A percentile compares a stretch with the other conserved stretches of the same genome.
These are phyloP conservation scores for Amiota minor DNA, from an alignment of 2,888 invertebrate species.

Conservation along the genomic window DNA sequence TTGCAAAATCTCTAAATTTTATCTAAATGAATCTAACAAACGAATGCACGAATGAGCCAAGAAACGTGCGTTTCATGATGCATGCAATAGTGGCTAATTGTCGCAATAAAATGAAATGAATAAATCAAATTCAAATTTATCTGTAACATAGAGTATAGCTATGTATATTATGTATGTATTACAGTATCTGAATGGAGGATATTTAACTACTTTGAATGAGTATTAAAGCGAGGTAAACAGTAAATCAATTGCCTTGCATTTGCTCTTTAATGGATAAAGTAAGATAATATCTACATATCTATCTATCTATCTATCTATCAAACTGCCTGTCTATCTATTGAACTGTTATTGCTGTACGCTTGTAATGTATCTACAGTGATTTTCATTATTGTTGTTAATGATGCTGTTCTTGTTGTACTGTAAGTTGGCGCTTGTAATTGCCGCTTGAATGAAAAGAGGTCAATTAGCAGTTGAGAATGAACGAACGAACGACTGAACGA, in stretches of 20 bases:
- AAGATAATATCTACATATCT: constrained; percentile 4
- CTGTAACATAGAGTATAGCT: no score
- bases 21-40: no score
- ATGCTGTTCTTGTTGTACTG: constrained; percentile 24
- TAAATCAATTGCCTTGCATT: constrained; percentile 15
- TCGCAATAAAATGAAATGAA: neutral
- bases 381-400: constrained; percentile 23
- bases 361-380: neutral
- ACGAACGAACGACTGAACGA: neutral
- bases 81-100: constrained; percentile 3
- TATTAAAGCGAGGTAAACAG: neutral
- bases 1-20: no score
- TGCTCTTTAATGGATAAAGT: neutral
- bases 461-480: constrained; percentile 54
- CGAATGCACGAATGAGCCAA: no score
- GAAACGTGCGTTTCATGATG: no score
- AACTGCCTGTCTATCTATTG: neutral
- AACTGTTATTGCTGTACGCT: constrained; percentile 17
- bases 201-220: neutral
- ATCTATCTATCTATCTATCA: neutral
- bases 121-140: no score
- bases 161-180: no score
- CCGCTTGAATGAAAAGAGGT: constrained; percentile 66
- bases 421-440: constrained; percentile 50
- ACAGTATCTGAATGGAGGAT: constrained; percentile 1